Base-by-base conservation (phyloP, 2,797 vertebrate species). In the Ptychadena robeensis region DNA sequence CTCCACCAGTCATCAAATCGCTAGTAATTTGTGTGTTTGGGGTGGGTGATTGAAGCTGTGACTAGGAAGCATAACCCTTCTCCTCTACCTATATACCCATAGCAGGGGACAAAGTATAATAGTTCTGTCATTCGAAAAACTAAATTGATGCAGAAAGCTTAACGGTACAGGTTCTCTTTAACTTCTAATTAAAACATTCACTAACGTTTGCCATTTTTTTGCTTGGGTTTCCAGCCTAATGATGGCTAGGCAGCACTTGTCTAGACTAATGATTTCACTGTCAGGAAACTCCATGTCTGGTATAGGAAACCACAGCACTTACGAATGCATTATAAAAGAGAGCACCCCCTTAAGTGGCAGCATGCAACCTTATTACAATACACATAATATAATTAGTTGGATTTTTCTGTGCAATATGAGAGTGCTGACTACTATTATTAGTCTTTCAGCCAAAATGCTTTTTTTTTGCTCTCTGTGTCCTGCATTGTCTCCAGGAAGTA, bases 401-500 rank as follows among this genome's bases (percentile, higher is more conserved):
- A 38, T 69, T 38, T 37, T 37, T 69, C 12, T 69, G n/a, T 67
- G n/a, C 3, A 34, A 11, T 69, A n/a, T 27, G 35, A 25, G 35
- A 25, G 67, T 27, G 25, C 59, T 61, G 59, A 12, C 27, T 25
- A 14, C 15, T 28, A 61, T 25, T 25, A 25, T 61, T 61, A 38
- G 34, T 27, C 35, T 6, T n/a, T 14, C 37, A 40, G 59, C 59
- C 28, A 25, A 61, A 28, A 28, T 11, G 11, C 25, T 25, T 28
- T 25, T 61, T n/a, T 1, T 61, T 61, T 61, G 59, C 25, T 25
- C 12, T 25, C 10, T 61, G 9, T 69, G 35, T 40, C 35, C 35
- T 25, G 34, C 40, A 69, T 28, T 69, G 25, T 40, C 35, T 69
- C 11, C 67, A 69, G 67, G 67, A 69, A 69, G 35, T 37, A 48